Conservation (phyloP, 2,888 invertebrate genomes). For the Cryptus armator region DNA sequence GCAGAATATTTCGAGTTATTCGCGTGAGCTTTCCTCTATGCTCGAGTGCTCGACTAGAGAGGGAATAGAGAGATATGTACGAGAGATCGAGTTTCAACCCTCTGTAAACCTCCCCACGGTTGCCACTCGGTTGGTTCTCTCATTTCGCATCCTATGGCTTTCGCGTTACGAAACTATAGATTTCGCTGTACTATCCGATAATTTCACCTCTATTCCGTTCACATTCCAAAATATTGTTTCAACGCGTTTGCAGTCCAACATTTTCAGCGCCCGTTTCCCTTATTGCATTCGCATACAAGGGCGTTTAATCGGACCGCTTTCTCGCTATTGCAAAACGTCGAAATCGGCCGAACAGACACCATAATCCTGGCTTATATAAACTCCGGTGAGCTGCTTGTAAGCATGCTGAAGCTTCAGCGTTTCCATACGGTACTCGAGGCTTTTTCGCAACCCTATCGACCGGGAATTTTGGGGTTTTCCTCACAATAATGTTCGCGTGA, state of each 20-base stretch:
- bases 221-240: conserved; percentile 35
- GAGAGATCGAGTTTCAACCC: conserved; percentile 55
- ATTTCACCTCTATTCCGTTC: not conserved
- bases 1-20: conserved; percentile 50
- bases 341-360: not conserved
- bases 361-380: not conserved
- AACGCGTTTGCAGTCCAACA: conserved; percentile 6
- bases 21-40: conserved; percentile 30
- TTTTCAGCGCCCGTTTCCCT: conserved; percentile 12
- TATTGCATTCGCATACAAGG: not conserved
- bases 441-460: not conserved
- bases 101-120: not conserved
- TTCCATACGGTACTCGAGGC: not conserved
- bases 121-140: conserved; percentile 19
- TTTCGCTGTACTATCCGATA: not conserved
- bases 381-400: not conserved
- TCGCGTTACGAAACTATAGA: conserved; percentile 6
- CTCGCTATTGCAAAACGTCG: not conserved
- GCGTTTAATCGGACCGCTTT: conserved; percentile 14
- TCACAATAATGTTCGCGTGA: not conserved
- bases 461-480: not conserved
- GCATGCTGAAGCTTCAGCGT: not conserved
- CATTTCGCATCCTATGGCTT: conserved; percentile 30
- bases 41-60: conserved; percentile 35
- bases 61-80: conserved; percentile 29